Evolutionary conservation across 2,888 invertebrate species (phyloP).

Genomic region (Syrista parreyssii): DNA sequence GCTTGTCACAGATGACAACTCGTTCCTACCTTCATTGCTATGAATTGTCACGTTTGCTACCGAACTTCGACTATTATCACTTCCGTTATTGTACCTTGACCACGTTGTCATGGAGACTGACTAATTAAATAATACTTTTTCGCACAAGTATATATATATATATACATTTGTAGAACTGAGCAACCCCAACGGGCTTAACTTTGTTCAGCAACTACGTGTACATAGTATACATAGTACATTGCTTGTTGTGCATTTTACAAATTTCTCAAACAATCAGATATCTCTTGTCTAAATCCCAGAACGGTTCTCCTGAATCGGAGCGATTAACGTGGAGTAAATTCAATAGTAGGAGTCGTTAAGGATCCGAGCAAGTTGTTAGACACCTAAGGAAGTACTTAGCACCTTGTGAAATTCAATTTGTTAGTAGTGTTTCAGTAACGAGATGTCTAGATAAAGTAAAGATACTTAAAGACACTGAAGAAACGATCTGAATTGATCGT

Average conservation of each 20-base stretch:
- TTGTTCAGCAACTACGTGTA: background rate
- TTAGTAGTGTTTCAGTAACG: background rate
- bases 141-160: background rate
- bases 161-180: background rate
- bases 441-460: background rate
- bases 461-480: background rate
- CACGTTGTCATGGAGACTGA: slow-evolving; percentile 53
- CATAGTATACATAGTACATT: background rate
- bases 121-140: slow-evolving; percentile 46
- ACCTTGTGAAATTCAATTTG: background rate
- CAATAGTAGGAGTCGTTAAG: background rate
- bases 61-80: slow-evolving; percentile 15
- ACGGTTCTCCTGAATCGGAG: background rate
- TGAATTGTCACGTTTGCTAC: background rate
- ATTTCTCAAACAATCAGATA: background rate
- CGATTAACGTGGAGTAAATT: background rate
- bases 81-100: slow-evolving; percentile 13
- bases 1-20: no score
- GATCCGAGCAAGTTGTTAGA: background rate
- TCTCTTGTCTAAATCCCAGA: background rate
- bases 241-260: background rate
- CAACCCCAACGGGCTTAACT: background rate
- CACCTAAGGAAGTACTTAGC: background rate
- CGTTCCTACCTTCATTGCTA: background rate
- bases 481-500: no score